These are phyloP conservation scores for Blastobasis lacticolella DNA, from an alignment of 2,888 invertebrate genomes.

Conservation along the genomic window DNA sequence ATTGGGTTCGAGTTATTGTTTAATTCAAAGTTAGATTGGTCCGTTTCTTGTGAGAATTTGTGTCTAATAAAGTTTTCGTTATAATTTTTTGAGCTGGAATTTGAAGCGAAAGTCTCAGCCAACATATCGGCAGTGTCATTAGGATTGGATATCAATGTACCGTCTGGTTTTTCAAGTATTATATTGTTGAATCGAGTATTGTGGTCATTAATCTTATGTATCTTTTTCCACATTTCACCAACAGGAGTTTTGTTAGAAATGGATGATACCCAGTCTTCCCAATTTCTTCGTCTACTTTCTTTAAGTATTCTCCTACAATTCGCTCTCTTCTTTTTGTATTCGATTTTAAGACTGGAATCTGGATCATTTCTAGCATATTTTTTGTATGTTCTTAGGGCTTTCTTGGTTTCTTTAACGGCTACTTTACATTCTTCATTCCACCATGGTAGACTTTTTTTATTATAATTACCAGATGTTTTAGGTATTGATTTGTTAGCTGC, in stretches of 20 bases:
- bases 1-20: constrained; percentile 4
- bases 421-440: constrained; percentile 5
- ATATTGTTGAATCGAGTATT: neutral
- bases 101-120: constrained; percentile 7
- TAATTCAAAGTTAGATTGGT: neutral
- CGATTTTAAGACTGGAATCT: no score
- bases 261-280: constrained; percentile 6
- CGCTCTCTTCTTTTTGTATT: no score
- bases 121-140: constrained; percentile 4
- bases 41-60: neutral
- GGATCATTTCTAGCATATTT: neutral
- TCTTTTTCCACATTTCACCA: constrained; percentile 7
- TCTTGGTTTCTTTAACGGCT: constrained; percentile 3
- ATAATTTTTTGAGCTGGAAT: constrained; percentile 11
- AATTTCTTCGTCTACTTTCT: constrained; percentile 4
- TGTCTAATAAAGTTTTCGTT: constrained; percentile 2
- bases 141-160: neutral
- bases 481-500: neutral
- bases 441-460: neutral
- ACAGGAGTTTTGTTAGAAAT: constrained; percentile 7
- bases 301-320: no score
- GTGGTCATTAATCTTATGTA: neutral
- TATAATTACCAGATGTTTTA: neutral
- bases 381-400: constrained; percentile 1
- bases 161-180: neutral